A percentile compares a stretch with the other conserved stretches of the same genome.
These are phyloP conservation scores for Neogale vison DNA, from an alignment of 2,113 vertebrate species.

Conservation along the genomic window DNA sequence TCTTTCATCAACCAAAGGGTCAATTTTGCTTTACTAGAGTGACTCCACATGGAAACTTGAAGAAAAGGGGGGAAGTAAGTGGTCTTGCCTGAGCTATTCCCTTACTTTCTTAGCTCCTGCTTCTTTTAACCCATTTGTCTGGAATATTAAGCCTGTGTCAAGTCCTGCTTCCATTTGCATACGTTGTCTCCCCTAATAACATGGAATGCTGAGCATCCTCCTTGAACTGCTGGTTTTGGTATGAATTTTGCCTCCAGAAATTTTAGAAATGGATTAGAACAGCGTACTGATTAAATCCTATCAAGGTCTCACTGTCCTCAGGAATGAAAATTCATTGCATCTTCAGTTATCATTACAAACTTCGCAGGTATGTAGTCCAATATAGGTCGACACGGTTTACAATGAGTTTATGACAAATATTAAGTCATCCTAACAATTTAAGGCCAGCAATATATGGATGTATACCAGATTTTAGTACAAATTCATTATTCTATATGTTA, in stretches of 20 bases:
- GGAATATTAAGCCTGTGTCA: not conserved
- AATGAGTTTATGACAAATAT: not conserved
- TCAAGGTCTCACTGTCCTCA: not conserved
- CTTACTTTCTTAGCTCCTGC: not conserved
- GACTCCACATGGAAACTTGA: not conserved
- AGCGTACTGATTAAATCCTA: not conserved
- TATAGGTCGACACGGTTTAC: not conserved
- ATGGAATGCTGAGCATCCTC: not conserved
- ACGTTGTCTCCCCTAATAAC: not conserved
- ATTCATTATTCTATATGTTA: not conserved
- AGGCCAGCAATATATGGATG: not conserved
- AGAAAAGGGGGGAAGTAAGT: not conserved
- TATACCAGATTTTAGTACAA: not conserved
- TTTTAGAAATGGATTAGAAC: not conserved
- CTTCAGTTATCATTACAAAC: conserved; percentile 7
- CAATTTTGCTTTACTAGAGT: not conserved
- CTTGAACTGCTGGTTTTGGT: not conserved
- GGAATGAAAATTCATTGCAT: not conserved
- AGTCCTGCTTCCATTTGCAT: not conserved
- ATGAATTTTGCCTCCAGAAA: not conserved
- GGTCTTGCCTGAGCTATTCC: not conserved
- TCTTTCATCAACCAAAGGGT: not conserved
- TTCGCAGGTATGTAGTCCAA: not conserved
- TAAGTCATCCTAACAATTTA: not conserved
- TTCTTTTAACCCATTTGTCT: not conserved